Base-by-base conservation (phyloP, 1,140 invertebrate genomes). In the Diachasmimorpha longicaudata region DNA sequence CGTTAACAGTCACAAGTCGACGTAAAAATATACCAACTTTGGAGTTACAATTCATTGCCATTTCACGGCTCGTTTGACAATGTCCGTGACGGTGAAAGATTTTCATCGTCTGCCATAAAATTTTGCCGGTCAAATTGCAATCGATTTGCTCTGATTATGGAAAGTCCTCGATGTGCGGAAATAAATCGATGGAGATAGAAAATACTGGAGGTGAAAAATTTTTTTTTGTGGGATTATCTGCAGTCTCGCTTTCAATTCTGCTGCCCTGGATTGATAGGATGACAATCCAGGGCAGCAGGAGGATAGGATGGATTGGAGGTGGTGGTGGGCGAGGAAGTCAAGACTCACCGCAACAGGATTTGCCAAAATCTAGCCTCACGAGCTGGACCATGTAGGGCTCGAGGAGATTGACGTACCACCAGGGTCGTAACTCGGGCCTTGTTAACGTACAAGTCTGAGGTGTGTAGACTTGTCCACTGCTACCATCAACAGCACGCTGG, bases 321-420 rank as follows among this genome's bases (percentile, higher is more conserved):
- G 19, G 13, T 52, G 48, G 36, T 42, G 37, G 37, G 9, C 63
- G 39, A 52, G 31, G 48, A 52, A 52, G 16, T 52, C 14, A 1
- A 48, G 31, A 91, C 93, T 94, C 89, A 96, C 96, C 95, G 86
- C 96, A 97, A 82, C 96, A 98, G 14, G 95, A 92, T 87, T 96
- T 95, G 55, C 96, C 97, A 85, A 98, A 98, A 89, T 98, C 97
- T 52, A 98, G 89, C 46, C 97, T 89, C 10, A 98, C 96, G 58
- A 98, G 90, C 86, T 98, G 96, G 44, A 98, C 96, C 95, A 98
- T 97, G 85, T 98, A 98, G 0, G 96, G 96, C 82, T 98, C 97
- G 31, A 98, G 90, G 0, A 98, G 91, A 87, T 98, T 98, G 79
- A 98, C 96, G 87, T 98, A 98, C 96, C 96, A 98, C 96, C 96